Evolutionary conservation across 2,888 invertebrate genomes (phyloP), one percentile per base, ranked within the genome.

Genomic region (Candidula unifasciata): DNA sequence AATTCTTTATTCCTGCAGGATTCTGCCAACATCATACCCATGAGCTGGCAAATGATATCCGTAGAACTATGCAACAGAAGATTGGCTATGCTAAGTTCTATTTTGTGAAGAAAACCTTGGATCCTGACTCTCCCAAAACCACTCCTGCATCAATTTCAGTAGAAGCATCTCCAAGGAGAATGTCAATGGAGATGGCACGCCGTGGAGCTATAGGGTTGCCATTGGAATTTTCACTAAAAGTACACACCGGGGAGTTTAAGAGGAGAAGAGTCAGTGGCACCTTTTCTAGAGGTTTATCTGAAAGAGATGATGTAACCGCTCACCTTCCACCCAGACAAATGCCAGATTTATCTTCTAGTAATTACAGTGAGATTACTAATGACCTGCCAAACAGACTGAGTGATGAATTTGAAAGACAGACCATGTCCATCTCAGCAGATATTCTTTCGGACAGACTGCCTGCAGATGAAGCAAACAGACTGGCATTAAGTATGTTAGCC

Each of bases 11-110:
- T 83, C 71, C 35, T 78, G 27, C 84, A 84, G 84, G 76, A 76
- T 84, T 84, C 69, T 84, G 84, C 60, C 80, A 80, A 27, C 80
- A 81, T 30, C 84, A 84, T 77, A 80, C 84, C 27, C 71, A 77
- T 8, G 84, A 84, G 27, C 68, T 84, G 3, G 33, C 84, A n/a
- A 84, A 80, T 33, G 84, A 84, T 54, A 84, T 84, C 66, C 80
- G 84, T 30, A 80, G 84, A 44, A 84, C 84, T 27, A 84, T 84
- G 66, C 84, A 84, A 52, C 84, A 84, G 30, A 84, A 84, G 74
- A 84, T 84, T 84, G 84, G 84, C 44, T 84, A 84, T 81, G 84
- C 84, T 24, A 80, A 80, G 37, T 84, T 84, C 37, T 84, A 84
- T 33, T 84, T 84, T 77, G 80, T 84, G 13, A 84, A 84, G 76